Evolutionary conservation across 2,888 invertebrate genomes (phyloP).

Genomic region (Torymus aiolomorphi): DNA sequence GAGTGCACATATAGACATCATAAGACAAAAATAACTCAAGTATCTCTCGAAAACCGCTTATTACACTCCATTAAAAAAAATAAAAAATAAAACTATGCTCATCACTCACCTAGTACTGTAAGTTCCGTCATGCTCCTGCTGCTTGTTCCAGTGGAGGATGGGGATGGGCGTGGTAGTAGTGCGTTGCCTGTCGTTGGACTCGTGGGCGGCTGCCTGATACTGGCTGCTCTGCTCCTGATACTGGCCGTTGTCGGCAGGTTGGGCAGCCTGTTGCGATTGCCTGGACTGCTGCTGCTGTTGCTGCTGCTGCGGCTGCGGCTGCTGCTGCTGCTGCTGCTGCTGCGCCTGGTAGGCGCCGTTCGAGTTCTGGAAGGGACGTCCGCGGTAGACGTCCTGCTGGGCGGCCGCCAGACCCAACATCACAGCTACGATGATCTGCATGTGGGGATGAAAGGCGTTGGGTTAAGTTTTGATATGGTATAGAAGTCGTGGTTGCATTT

Average conservation of each 20-base stretch:
- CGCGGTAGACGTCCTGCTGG: slow-evolving; percentile 63
- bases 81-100: background rate
- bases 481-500: no score
- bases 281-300: slow-evolving; percentile 65
- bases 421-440: slow-evolving; percentile 62
- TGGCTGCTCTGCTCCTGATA: slow-evolving; percentile 48
- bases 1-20: no score
- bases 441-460: no score
- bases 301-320: slow-evolving; percentile 60
- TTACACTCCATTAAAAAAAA: no score
- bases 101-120: slow-evolving; percentile 84
- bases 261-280: background rate
- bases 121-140: slow-evolving; percentile 89
- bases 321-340: slow-evolving; percentile 60
- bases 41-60: no score
- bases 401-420: slow-evolving; percentile 70
- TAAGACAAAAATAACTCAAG: no score
- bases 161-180: slow-evolving; percentile 86
- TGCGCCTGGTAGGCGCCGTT: slow-evolving; percentile 40
- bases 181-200: slow-evolving; percentile 43
- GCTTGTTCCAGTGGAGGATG: slow-evolving; percentile 88
- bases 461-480: no score
- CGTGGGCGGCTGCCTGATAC: slow-evolving; percentile 18
- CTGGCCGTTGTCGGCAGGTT: slow-evolving; percentile 61
- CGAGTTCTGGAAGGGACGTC: slow-evolving; percentile 53